Evolutionary conservation across 2,888 invertebrate genomes (phyloP).

Genomic region (Euproctis similis): DNA sequence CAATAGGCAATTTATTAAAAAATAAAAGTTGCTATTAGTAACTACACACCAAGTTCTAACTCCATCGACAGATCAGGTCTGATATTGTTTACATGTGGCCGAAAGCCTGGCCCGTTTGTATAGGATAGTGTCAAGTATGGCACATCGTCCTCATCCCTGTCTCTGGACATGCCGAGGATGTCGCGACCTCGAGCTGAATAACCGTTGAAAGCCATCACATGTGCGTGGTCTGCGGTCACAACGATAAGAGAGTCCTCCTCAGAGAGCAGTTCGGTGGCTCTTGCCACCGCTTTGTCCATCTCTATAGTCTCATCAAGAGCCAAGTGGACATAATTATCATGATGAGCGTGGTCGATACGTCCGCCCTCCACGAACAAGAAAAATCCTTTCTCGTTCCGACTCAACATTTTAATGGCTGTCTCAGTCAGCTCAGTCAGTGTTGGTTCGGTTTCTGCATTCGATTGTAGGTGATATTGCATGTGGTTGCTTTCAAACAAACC

Average conservation of each 20-base stretch:
- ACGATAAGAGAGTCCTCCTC: constrained; percentile 81
- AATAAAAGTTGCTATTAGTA: no score
- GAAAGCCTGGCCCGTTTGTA: constrained; percentile 67
- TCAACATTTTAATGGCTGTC: constrained; percentile 80
- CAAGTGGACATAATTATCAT: constrained; percentile 66
- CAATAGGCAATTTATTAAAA: no score
- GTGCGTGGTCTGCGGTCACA: constrained; percentile 85
- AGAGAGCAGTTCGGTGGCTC: constrained; percentile 53
- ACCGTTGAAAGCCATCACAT: constrained; percentile 80
- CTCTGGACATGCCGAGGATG: constrained; percentile 26
- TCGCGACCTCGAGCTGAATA: constrained; percentile 73
- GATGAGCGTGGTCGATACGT: constrained; percentile 80
- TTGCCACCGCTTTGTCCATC: constrained; percentile 72
- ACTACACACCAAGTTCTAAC: constrained; percentile 8
- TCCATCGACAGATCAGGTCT: constrained; percentile 15
- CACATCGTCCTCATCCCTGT: constrained; percentile 3
- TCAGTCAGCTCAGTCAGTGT: constrained; percentile 66
- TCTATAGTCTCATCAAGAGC: constrained; percentile 82
- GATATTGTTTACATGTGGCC: constrained; percentile 7
- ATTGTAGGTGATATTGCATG: constrained; percentile 79
- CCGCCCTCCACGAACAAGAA: constrained; percentile 83
- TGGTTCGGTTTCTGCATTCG: constrained; percentile 65
- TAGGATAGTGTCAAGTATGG: constrained; percentile 77
- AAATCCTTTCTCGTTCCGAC: constrained; percentile 79
- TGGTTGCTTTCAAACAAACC: constrained; percentile 80